Base-by-base conservation (phyloP, 2,113 vertebrate genomes). In the Gymnobelideus leadbeateri region DNA sequence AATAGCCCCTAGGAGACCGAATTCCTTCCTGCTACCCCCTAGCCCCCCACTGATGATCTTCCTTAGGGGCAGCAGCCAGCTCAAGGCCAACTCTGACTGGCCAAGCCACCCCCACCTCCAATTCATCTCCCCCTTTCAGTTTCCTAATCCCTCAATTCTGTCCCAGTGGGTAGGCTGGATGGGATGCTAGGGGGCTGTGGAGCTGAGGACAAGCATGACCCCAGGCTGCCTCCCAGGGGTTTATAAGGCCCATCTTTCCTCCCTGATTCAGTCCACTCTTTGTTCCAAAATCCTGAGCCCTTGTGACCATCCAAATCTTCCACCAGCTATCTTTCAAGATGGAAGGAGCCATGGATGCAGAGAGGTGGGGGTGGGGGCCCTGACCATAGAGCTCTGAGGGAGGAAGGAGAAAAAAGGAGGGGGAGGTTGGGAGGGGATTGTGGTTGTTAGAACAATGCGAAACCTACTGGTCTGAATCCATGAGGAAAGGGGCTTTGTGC, bases 11-110 rank as follows among this genome's bases (percentile, higher is more conserved):
- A 94, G 96, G 95, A 96, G 93, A 61, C 91, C 92, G 84, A 92
- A 95, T 95, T 97, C 96, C 95, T 92, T 91, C 68, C 54, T 54
- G 54, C 89, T 51, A 7, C 43, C 26, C 46, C 25, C 26, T 94
- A 95, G 92, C 93, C 93, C 96, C 94, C 94, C 91, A 94, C 96
- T 94, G 95, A 94, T 92, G 95, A 94, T 96, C 92, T 94, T 98
- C 96, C 96, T 95, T 92, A 93, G 94, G 94, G 97, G 95, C 97
- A 96, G 51, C 54, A 92, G 92, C 68, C 92, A 96, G 95, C 68
- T 84, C 37, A 43, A 43, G 68, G 19, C 90, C 89, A 52, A 93
- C 95, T 96, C 49, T 52, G 49, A 95, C 68, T 84, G 19, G 68
- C n/a, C 68, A 43, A 84, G 68, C n/a, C 25, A 1, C 37, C 16